Percentiles rank a stretch among this genome's conserved stretches.
Evolutionary conservation across 2,888 invertebrate genomes (phyloP).

Genomic region (Hecatera dysodea): DNA sequence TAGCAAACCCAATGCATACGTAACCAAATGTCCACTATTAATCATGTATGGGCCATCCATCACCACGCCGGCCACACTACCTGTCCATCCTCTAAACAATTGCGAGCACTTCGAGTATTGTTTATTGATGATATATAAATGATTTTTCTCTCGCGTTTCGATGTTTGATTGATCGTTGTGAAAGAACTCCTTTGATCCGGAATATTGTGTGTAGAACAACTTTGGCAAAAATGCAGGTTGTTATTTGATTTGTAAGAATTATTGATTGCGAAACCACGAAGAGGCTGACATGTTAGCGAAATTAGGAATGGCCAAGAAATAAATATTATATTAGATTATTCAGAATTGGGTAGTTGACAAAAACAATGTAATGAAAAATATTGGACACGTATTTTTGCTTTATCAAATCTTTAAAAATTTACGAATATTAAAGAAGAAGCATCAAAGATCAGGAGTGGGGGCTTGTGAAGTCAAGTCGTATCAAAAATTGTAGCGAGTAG

Average conservation of each 20-base stretch:
- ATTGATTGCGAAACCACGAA: too few species aligned
- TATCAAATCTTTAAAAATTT: too few species aligned
- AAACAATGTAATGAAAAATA: too few species aligned
- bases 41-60: constrained; percentile 67
- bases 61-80: constrained; percentile 62
- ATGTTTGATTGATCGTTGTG: constrained; percentile 64
- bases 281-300: too few species aligned
- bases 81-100: constrained; percentile 66
- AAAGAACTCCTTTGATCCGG: constrained; percentile 24
- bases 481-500: too few species aligned
- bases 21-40: constrained; percentile 64
- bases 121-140: constrained; percentile 75
- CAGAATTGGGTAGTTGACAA: too few species aligned
- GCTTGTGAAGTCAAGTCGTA: too few species aligned
- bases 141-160: constrained; percentile 67
- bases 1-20: constrained; percentile 59
- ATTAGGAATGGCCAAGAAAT: too few species aligned
- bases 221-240: background rate
- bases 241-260: background rate
- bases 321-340: too few species aligned
- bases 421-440: too few species aligned
- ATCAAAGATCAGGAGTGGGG: too few species aligned
- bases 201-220: constrained; percentile 27
- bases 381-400: too few species aligned
- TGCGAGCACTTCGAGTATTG: constrained; percentile 59